Conservation (phyloP, 2,113 vertebrate species). For the Planiliza haematocheilus region DNA sequence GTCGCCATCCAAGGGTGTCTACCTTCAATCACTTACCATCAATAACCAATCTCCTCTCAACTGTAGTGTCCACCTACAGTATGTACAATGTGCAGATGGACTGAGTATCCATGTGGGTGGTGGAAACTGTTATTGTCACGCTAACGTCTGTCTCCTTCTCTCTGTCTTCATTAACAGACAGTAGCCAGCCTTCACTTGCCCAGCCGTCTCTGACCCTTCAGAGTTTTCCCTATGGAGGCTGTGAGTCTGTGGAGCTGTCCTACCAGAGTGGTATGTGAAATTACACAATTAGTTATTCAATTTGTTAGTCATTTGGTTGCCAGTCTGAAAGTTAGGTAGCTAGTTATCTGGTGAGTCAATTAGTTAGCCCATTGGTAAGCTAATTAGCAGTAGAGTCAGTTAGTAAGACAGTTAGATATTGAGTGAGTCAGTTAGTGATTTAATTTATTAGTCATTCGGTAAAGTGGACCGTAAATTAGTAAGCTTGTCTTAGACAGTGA, state of each 20-base stretch:
- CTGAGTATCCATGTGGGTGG: not conserved
- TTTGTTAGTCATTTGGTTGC: not conserved
- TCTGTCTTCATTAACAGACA: slow-evolving; percentile 80
- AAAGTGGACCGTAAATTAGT: too few relatives aligned
- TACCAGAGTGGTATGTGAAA: slow-evolving; percentile 85
- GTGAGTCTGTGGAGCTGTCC: slow-evolving; percentile 96
- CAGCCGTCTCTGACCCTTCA: slow-evolving; percentile 95
- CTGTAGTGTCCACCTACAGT: not conserved
- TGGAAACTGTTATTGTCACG: not conserved
- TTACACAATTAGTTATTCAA: not conserved
- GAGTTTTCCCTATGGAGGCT: slow-evolving; percentile 93
- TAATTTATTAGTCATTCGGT: too few relatives aligned
- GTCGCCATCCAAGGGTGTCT: slow-evolving; percentile 26
- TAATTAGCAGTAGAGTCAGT: too few relatives aligned
- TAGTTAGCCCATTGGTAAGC: not conserved
- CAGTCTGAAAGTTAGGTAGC: not conserved
- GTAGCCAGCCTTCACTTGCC: slow-evolving; percentile 90
- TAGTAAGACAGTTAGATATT: not conserved
- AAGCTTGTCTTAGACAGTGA: too few relatives aligned
- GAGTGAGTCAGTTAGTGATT: not conserved
- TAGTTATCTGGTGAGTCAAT: too few relatives aligned
- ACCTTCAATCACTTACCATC: slow-evolving; percentile 8
- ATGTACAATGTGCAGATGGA: not conserved
- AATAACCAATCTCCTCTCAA: not conserved
- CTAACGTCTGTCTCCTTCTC: slow-evolving; percentile 14